These are phyloP conservation scores for Schizaphis graminum DNA, from an alignment of 2,888 invertebrate species.

Conservation along the genomic window DNA sequence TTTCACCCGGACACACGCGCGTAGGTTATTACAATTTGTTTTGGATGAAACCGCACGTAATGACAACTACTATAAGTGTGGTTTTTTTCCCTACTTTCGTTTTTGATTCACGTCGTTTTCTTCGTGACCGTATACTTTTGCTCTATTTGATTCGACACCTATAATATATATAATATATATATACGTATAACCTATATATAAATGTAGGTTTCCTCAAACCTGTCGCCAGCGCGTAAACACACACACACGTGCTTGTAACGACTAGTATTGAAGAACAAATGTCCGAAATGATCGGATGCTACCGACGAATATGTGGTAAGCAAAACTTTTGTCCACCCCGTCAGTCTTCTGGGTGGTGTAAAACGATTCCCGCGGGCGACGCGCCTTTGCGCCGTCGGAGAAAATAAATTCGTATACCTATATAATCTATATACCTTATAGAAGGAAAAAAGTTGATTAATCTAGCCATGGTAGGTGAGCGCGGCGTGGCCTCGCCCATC, in stretches of 20 bases:
- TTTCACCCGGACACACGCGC: neutral
- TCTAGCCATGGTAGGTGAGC: neutral
- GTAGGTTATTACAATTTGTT: conserved; percentile 40
- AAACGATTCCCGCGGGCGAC: neutral
- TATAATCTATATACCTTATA: neutral
- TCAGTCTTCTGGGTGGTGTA: neutral
- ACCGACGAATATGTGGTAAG: neutral
- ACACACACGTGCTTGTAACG: neutral
- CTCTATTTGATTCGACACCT: neutral
- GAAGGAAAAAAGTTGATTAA: conserved; percentile 54
- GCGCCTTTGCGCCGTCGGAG: neutral
- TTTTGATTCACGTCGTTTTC: conserved; percentile 37
- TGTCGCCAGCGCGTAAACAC: neutral
- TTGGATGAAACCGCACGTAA: conserved; percentile 49
- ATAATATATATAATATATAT: neutral
- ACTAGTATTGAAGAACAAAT: conserved; percentile 7
- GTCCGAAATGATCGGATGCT: neutral
- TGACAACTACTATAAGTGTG: conserved; percentile 23
- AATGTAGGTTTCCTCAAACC: neutral
- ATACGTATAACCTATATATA: neutral
- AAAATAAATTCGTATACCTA: neutral
- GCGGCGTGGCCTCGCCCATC: neutral
- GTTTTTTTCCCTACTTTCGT: neutral
- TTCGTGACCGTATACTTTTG: neutral
- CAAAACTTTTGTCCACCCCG: neutral